phyloP scores from a whole-genome alignment of 2,888 invertebrate genomes.

The Eristalis intricaria region DNA sequence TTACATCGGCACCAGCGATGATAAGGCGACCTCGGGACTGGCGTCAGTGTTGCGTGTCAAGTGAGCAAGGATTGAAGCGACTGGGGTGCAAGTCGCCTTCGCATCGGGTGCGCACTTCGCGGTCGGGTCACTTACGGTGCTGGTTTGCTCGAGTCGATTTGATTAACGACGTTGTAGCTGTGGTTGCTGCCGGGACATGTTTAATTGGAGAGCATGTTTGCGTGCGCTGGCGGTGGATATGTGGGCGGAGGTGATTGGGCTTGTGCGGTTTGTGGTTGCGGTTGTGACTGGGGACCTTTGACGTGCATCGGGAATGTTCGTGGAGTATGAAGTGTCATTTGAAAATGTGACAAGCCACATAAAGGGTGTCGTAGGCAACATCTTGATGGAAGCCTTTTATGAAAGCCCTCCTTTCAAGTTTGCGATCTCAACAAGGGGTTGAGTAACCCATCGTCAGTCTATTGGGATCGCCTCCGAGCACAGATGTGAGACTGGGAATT shows the following conservation, averaged over 20 bases:
- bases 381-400: no score
- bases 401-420: no score
- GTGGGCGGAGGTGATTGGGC: not conserved
- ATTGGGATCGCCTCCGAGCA: no score
- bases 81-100: not conserved
- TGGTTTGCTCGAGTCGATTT: slow-evolving; percentile 25
- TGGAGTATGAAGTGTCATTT: no score
- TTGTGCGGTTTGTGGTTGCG: not conserved
- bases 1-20: slow-evolving; percentile 29
- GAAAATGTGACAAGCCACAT: no score
- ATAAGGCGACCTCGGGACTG: not conserved
- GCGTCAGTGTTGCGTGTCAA: not conserved
- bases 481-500: no score
- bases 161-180: slow-evolving; percentile 33
- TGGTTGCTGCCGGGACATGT: not conserved
- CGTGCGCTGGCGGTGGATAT: not conserved
- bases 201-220: not conserved
- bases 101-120: not conserved
- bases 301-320: no score
- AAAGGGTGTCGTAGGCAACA: no score
- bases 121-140: slow-evolving; percentile 28
- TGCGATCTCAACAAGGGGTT: no score
- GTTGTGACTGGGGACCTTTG: not conserved
- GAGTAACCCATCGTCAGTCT: no score
- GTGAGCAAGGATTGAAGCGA: not conserved